Conservation (phyloP, 2,797 vertebrate species). For the Merluccius polli region DNA sequence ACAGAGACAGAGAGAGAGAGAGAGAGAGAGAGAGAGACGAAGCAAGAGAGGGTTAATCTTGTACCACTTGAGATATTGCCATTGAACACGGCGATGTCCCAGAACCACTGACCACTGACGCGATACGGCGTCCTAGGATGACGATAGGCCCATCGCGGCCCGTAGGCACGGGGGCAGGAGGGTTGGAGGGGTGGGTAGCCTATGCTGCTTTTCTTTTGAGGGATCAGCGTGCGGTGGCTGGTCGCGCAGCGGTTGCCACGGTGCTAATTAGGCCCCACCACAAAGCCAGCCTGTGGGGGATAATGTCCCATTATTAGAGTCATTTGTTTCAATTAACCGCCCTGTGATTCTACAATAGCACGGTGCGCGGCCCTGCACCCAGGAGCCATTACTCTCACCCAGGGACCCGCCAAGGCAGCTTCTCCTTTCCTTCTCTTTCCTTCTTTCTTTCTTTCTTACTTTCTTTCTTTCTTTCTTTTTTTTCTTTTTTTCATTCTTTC, state of each 20-base stretch:
- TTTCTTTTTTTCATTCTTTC: background rate
- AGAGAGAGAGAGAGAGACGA: too few species aligned
- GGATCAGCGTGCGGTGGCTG: conserved; percentile 77
- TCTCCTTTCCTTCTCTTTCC: too few species aligned
- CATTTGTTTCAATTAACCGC: conserved; percentile 99
- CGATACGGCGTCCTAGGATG: too few species aligned
- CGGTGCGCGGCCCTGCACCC: conserved; percentile 86
- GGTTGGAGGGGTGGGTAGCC: conserved; percentile 19
- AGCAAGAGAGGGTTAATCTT: too few species aligned
- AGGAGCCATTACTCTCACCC: conserved; percentile 92
- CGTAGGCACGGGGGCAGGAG: background rate
- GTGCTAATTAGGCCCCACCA: conserved; percentile 98
- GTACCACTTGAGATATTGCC: too few species aligned
- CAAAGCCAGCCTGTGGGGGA: conserved; percentile 93
- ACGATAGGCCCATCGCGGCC: too few species aligned
- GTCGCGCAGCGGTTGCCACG: conserved; percentile 78
- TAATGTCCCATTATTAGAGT: conserved; percentile 99
- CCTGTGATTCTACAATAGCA: conserved; percentile 99
- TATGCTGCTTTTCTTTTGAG: conserved; percentile 79
- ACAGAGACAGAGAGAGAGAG: too few species aligned
- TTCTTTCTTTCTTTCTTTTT: background rate
- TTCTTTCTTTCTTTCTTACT: too few species aligned
- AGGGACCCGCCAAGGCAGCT: conserved; percentile 48
- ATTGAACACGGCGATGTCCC: too few species aligned
- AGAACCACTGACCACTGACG: too few species aligned